Percentiles rank a stretch among this genome's conserved stretches.
Conservation (phyloP, 1,140 invertebrate species). For the Ostrea edulis region DNA sequence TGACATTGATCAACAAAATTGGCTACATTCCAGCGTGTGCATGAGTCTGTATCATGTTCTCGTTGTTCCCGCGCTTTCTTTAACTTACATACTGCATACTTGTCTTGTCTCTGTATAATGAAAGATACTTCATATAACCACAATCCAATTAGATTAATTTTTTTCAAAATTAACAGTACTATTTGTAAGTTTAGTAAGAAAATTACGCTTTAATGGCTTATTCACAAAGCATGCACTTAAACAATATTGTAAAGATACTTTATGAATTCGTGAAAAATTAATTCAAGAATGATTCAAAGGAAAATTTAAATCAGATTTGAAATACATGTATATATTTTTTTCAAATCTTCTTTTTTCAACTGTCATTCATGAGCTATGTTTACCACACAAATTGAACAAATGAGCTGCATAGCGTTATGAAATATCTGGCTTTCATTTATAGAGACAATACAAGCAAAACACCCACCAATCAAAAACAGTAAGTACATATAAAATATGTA, state of each 20-base stretch:
- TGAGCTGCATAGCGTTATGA: background rate
- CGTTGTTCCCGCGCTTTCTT: background rate
- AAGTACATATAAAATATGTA: background rate
- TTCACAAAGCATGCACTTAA: conserved; percentile 8
- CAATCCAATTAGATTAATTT: background rate
- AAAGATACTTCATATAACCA: background rate
- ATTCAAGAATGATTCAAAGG: background rate
- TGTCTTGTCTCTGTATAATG: background rate
- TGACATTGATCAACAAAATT: no score
- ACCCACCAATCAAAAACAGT: background rate
- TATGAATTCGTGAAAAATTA: background rate
- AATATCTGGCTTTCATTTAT: conserved; percentile 11
- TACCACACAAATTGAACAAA: background rate
- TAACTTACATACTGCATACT: background rate
- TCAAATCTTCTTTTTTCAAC: background rate
- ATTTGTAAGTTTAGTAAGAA: background rate
- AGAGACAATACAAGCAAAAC: conserved; percentile 25
- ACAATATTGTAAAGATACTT: background rate
- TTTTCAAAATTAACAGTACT: background rate
- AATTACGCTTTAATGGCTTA: background rate
- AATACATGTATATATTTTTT: background rate
- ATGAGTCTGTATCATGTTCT: no score
- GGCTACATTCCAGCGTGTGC: no score
- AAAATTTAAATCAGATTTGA: background rate
- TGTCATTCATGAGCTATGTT: background rate